Base-by-base conservation (phyloP, 2,888 invertebrate genomes). In the Beris chalybata region DNA sequence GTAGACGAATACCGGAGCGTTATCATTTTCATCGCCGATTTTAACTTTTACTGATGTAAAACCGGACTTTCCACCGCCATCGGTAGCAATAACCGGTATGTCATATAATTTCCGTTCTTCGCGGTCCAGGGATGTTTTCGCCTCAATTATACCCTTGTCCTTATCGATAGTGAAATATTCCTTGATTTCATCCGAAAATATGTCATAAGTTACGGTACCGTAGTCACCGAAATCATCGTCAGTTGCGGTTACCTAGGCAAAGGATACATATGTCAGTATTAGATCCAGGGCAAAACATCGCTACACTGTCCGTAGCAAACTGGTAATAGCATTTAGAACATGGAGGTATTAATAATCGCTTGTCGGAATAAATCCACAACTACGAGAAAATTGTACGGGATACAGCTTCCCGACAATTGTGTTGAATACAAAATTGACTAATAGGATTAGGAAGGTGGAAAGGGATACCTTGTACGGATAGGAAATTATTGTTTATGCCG, bases 181-280 rank as follows among this genome's bases (percentile, higher is more conserved):
- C 68, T 85, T 86, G 75, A 92, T 83, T 56, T 86, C 81, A 67
- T 89, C 87, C 0, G 93, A 92, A 59, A 88, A 87, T 70, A 94
- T 92, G 45, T 89, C 87, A 78, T 94, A 97, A 0, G 86, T 85
- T 13, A 97, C 79, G 47, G 82, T 78, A 4, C 90, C 89, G 77
- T 87, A 91, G 67, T 89, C 88, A 5, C 93, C 94, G 70, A 89
- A 86, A 81, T 96, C 94, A 47, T 86, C 84, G 78, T 97, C 97
- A 57, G 83, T 84, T 12, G 97, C 97, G 68, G 88, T 86, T 4
- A 94, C 87, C 79, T 86, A 38, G 9, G 72, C 7, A 70, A 72
- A 50, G n/a, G 43, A 43, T 30, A n/a, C n/a, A n/a, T n/a, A 55
- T 7, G 13, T 12, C 32, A 32, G n/a, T 55, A 66, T 58, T 57